These are phyloP conservation scores for Petrocephalus microphthalmus DNA, from an alignment of 2,113 vertebrate species.

Conservation along the genomic window DNA sequence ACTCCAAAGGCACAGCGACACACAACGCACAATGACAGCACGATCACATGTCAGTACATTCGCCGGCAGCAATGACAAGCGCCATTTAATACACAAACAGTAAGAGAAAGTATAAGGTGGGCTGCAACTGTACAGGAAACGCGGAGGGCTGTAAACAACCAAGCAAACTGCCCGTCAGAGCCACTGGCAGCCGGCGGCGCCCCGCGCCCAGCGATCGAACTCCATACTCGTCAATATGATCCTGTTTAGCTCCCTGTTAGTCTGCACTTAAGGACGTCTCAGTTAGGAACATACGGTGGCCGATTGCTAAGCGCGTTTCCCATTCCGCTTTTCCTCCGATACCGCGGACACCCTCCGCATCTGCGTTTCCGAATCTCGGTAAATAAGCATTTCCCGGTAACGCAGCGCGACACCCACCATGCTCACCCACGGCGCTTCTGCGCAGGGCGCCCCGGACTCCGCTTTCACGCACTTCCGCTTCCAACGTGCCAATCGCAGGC, in stretches of 20 bases:
- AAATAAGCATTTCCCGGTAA: too few relatives aligned
- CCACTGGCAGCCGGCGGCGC: neutral
- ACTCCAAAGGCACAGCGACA: neutral
- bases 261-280: neutral
- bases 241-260: neutral
- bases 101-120: neutral
- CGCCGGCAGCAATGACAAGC: neutral
- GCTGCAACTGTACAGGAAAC: neutral
- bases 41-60: neutral
- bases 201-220: neutral
- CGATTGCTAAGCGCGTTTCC: neutral
- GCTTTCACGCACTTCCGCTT: conserved; percentile 51
- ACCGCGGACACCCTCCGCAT: too few relatives aligned
- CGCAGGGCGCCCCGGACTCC: conserved; percentile 43
- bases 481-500: neutral
- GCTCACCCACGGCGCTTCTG: neutral
- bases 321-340: neutral
- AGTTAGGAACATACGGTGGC: neutral
- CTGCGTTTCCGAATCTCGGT: too few relatives aligned
- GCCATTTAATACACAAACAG: neutral
- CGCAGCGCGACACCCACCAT: neutral
- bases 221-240: neutral
- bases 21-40: neutral
- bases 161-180: neutral
- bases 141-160: neutral